phyloP scores from a whole-genome alignment of 1,140 invertebrate genomes.

The Lepidotrigona ventralis region DNA sequence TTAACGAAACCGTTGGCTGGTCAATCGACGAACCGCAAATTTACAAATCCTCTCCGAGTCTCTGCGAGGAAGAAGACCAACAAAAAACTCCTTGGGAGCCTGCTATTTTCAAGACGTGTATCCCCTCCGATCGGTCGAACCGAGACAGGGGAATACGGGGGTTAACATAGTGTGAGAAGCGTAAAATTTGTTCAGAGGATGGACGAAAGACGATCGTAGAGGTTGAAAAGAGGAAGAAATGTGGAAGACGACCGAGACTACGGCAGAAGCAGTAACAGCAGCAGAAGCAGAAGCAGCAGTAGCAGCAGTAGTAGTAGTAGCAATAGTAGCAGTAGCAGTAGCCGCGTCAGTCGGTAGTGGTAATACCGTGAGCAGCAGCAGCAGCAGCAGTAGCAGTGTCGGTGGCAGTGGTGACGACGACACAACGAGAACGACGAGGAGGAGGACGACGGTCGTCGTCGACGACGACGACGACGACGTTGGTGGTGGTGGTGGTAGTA shows the following conservation, averaged over 20 bases:
- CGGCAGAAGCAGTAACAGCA: neutral
- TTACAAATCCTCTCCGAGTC: constrained; percentile 32
- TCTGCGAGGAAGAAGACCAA: constrained; percentile 6
- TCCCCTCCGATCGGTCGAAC: neutral
- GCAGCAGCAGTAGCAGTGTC: constrained; percentile 15
- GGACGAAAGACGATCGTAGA: neutral
- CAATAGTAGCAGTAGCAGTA: neutral
- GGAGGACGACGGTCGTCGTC: neutral
- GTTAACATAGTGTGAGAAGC: constrained; percentile 18
- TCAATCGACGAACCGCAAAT: constrained; percentile 43
- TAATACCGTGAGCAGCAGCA: neutral
- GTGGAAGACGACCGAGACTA: constrained; percentile 9
- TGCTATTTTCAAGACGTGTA: constrained; percentile 29
- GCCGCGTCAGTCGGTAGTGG: neutral
- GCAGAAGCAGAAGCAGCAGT: neutral
- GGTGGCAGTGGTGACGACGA: constrained; percentile 8
- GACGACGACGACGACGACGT: constrained; percentile 1
- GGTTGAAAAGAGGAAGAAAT: constrained; percentile 33
- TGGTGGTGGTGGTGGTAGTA: constrained; percentile 2
- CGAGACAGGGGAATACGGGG: neutral
- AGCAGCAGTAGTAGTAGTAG: neutral
- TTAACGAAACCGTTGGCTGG: constrained; percentile 36
- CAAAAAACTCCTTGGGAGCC: neutral
- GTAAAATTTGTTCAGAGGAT: constrained; percentile 27
- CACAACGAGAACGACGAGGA: constrained; percentile 11